Evolutionary conservation across 2,888 invertebrate genomes (phyloP).

Genomic region (Tachystola acroxantha): DNA sequence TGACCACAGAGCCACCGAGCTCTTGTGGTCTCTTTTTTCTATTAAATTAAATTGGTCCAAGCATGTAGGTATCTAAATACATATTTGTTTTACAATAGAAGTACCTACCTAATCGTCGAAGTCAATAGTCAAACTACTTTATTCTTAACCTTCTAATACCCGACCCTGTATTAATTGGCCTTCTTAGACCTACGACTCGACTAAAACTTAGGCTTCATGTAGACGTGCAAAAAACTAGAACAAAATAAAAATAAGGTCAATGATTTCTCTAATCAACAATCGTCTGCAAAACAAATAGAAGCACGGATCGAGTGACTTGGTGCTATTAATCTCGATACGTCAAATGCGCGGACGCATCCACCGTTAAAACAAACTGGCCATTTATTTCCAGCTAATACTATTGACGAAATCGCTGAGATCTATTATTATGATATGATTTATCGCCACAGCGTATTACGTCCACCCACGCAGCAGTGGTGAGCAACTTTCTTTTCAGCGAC

Average conservation of each 20-base stretch:
- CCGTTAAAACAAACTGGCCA: conserved; percentile 30
- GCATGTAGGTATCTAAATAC: too few species aligned
- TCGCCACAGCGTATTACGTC: conserved; percentile 1
- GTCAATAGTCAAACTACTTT: too few species aligned
- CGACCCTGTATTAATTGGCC: too few species aligned
- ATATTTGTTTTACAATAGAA: too few species aligned
- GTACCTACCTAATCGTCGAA: too few species aligned
- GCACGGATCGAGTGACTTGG: conserved; percentile 20
- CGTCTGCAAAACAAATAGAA: conserved; percentile 29
- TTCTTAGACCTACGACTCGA: too few species aligned
- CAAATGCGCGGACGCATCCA: conserved; percentile 27
- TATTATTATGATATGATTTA: not conserved
- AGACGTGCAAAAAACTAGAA: conserved; percentile 4
- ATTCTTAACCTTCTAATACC: too few species aligned
- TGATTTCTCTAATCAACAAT: conserved; percentile 16
- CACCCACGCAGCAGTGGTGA: conserved; percentile 1
- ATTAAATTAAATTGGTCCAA: too few species aligned
- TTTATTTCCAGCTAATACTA: not conserved
- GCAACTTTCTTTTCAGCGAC: not conserved
- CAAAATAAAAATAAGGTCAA: conserved; percentile 18
- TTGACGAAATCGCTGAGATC: too few species aligned
- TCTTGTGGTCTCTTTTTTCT: too few species aligned
- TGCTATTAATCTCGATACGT: conserved; percentile 28
- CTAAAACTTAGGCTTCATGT: too few species aligned
- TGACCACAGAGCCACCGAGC: too few species aligned